These are phyloP conservation scores for Aplysina aerophoba DNA, from an alignment of 37 sponge, comb jelly and placozoan genomes.

Conservation along the genomic window DNA sequence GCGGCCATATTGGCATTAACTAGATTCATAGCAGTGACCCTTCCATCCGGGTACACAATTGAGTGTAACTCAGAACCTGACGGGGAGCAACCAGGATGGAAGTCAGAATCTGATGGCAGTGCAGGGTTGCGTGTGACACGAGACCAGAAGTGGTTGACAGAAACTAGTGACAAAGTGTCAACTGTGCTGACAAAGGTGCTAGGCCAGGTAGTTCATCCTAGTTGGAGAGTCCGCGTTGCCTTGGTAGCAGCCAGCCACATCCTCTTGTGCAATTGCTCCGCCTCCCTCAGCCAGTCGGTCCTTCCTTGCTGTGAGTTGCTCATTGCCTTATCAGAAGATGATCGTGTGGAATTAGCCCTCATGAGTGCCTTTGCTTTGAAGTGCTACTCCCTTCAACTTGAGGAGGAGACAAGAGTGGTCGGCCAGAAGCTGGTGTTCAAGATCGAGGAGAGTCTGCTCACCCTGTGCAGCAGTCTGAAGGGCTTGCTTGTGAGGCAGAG, in stretches of 20 bases:
- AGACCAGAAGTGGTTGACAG: constrained; percentile 36
- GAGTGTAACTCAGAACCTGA: neutral
- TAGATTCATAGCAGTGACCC: constrained; percentile 6
- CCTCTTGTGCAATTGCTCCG: constrained; percentile 49
- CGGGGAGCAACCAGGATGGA: neutral
- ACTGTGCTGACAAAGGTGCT: constrained; percentile 38
- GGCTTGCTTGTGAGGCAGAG: constrained; percentile 10
- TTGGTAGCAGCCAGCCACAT: constrained; percentile 50
- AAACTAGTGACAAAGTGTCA: constrained; percentile 41
- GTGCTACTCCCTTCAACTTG: neutral
- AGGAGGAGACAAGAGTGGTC: neutral
- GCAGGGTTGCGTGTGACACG: constrained; percentile 29
- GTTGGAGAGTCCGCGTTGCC: constrained; percentile 59
- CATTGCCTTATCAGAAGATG: constrained; percentile 49
- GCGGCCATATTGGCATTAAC: neutral
- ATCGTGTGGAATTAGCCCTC: neutral
- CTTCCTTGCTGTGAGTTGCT: constrained; percentile 50
- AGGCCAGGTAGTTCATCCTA: constrained; percentile 33
- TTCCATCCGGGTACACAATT: neutral
- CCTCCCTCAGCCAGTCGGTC: neutral
- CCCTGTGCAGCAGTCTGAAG: constrained; percentile 17
- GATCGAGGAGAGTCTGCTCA: constrained; percentile 53
- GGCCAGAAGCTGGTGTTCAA: constrained; percentile 20
- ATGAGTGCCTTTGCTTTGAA: neutral
- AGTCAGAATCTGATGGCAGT: too few relatives aligned